These are phyloP conservation scores for Phycodurus eques DNA, from an alignment of 2,113 vertebrate species.

Conservation along the genomic window DNA sequence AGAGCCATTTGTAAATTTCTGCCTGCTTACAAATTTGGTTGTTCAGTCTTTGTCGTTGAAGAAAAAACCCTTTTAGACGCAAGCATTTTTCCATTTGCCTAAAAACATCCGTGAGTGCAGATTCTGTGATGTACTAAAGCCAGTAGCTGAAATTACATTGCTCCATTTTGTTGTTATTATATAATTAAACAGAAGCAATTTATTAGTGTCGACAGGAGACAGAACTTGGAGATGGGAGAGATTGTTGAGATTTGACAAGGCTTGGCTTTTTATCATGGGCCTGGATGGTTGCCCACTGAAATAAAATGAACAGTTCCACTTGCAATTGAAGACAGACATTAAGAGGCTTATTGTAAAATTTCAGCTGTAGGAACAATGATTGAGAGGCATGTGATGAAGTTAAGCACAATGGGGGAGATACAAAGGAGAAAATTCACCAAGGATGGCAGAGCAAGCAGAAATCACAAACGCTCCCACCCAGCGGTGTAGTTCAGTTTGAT, in stretches of 20 bases:
- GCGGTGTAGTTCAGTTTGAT: too few relatives aligned
- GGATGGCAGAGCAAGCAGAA: background rate
- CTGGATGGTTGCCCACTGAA: background rate
- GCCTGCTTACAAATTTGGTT: background rate
- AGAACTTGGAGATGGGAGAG: background rate
- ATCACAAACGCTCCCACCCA: background rate
- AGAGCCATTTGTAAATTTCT: constrained; percentile 9
- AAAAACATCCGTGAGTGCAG: background rate
- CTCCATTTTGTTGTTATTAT: background rate
- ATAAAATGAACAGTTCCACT: background rate
- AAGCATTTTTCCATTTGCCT: background rate
- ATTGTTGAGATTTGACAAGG: background rate
- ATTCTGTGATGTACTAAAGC: background rate
- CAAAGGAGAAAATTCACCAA: background rate
- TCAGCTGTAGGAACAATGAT: background rate
- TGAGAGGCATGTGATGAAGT: background rate
- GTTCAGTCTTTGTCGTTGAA: background rate
- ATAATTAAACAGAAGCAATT: constrained; percentile 1
- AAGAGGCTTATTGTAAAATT: background rate
- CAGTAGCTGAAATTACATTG: background rate
- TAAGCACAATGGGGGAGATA: background rate
- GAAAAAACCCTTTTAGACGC: background rate
- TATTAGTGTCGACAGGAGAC: background rate
- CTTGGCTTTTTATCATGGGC: background rate
- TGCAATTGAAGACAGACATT: background rate